phyloP scores from a whole-genome alignment of 1,140 invertebrate species.

The Paracyclopina nana region DNA sequence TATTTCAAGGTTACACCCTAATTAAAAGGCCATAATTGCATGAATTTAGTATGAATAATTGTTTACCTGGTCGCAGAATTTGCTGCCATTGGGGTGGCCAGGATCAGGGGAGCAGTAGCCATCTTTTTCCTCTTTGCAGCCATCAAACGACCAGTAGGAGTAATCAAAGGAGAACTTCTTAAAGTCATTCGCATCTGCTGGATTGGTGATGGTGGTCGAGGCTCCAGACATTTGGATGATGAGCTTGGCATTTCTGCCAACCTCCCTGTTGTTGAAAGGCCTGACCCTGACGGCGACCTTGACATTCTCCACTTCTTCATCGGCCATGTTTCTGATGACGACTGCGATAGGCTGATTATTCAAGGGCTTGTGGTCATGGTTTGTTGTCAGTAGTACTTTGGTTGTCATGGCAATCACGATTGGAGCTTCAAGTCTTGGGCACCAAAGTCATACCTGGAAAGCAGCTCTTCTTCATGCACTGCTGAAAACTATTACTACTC shows the following conservation, averaged over 20 bases:
- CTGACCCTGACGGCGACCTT: slow-evolving; percentile 39
- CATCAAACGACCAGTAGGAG: slow-evolving; percentile 43
- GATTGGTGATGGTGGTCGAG: slow-evolving; percentile 33
- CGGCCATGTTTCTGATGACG: too few species aligned
- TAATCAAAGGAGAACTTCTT: slow-evolving; percentile 38
- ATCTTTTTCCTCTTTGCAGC: slow-evolving; percentile 28
- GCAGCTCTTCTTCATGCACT: too few species aligned
- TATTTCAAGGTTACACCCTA: too few species aligned
- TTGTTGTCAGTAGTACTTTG: too few species aligned
- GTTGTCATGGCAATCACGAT: too few species aligned
- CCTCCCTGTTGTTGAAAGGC: slow-evolving; percentile 28
- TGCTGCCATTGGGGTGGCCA: slow-evolving; percentile 26
- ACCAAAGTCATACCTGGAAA: too few species aligned
- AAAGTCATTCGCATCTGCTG: slow-evolving; percentile 27
- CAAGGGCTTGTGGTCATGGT: too few species aligned
- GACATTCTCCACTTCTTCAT: slow-evolving; percentile 29
- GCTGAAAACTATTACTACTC: too few species aligned
- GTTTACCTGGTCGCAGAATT: slow-evolving; percentile 36
- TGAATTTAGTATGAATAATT: too few species aligned
- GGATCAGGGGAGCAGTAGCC: slow-evolving; percentile 31
- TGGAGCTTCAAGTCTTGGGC: too few species aligned
- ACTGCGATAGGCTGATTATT: too few species aligned
- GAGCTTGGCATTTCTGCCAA: slow-evolving; percentile 29
- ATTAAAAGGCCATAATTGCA: too few species aligned
- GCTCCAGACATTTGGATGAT: slow-evolving; percentile 36